Evolutionary conservation across 2,888 invertebrate species (phyloP).

Genomic region (Nineta flava): DNA sequence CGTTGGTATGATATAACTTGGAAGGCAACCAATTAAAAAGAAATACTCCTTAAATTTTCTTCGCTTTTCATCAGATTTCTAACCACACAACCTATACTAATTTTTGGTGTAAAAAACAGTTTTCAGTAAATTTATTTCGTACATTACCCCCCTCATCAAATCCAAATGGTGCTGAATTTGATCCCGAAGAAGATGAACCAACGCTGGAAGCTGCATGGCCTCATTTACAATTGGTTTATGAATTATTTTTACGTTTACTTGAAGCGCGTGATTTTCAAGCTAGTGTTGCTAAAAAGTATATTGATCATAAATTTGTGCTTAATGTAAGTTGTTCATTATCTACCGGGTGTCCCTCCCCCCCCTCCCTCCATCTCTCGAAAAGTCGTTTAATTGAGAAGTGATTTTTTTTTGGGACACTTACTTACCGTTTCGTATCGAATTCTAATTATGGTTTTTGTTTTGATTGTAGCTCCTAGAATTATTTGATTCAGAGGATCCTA

Average conservation of each 20-base stretch:
- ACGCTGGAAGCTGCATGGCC: conserved; percentile 99
- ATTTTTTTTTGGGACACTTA: background rate
- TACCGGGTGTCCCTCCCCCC: background rate
- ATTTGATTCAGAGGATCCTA: conserved; percentile 93
- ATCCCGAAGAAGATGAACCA: conserved; percentile 99
- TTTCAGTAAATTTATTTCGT: conserved; percentile 86
- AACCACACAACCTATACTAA: background rate
- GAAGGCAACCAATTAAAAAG: too few relatives aligned
- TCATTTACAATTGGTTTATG: conserved; percentile 95
- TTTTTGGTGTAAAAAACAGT: too few relatives aligned
- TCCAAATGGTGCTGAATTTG: conserved; percentile 73
- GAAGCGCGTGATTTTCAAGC: conserved; percentile 99
- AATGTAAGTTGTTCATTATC: conserved; percentile 30
- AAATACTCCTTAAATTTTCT: background rate
- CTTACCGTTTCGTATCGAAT: too few relatives aligned
- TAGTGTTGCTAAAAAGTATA: conserved; percentile 55
- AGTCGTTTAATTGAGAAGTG: background rate
- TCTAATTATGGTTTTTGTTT: conserved; percentile 3
- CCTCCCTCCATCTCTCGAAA: background rate
- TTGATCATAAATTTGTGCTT: conserved; percentile 98
- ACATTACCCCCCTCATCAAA: conserved; percentile 94
- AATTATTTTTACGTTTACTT: conserved; percentile 93
- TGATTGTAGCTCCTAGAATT: conserved; percentile 72
- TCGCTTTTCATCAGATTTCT: background rate
- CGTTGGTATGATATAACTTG: too few relatives aligned